These are phyloP conservation scores for Glyphotaelius pellucidus DNA, from an alignment of 2,888 invertebrate species.

Conservation along the genomic window DNA sequence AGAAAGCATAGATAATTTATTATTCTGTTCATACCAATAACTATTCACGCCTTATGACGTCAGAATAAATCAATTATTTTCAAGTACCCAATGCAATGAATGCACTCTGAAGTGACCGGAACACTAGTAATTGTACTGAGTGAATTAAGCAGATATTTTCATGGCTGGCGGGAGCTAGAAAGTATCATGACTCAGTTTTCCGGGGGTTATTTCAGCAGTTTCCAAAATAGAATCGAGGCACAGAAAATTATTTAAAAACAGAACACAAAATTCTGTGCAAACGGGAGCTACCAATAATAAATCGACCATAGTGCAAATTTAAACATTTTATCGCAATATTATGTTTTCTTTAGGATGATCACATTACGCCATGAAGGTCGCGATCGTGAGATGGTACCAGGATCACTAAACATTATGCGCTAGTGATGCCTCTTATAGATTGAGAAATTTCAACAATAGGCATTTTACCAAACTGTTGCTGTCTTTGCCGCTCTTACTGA, in stretches of 20 bases:
- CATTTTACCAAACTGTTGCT: no score
- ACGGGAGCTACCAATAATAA: not conserved
- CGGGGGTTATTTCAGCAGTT: not conserved
- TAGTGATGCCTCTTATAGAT: no score
- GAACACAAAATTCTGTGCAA: not conserved
- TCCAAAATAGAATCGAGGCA: constrained; percentile 35
- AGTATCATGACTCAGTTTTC: constrained; percentile 39
- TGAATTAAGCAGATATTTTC: not conserved
- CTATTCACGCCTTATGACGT: not conserved
- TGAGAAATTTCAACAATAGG: no score
- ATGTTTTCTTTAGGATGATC: not conserved
- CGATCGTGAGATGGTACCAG: no score
- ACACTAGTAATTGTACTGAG: not conserved
- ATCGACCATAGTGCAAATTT: not conserved
- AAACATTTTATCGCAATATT: not conserved
- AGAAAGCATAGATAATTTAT: not conserved
- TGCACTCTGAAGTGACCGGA: not conserved
- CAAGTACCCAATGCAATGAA: not conserved
- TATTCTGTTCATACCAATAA: not conserved
- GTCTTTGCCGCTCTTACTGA: no score
- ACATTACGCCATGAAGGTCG: not conserved
- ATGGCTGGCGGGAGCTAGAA: not conserved
- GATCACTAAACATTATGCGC: no score
- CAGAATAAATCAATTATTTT: not conserved
- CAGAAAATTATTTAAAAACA: not conserved